These are phyloP conservation scores for Hemicrepidius hirtus DNA, from an alignment of 2,888 invertebrate genomes.

Conservation along the genomic window DNA sequence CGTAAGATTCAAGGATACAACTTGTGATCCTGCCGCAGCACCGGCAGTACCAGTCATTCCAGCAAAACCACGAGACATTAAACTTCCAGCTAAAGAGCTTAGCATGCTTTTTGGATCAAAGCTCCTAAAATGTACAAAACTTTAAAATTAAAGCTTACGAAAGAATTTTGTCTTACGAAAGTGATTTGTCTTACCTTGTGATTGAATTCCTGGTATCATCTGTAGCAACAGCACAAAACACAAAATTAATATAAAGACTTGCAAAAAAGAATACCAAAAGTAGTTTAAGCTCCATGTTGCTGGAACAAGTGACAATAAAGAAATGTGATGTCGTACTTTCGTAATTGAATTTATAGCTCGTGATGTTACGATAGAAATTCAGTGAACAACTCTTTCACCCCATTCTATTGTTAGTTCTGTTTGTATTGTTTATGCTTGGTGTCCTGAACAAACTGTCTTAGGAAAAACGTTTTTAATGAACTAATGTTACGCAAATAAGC, in stretches of 20 bases:
- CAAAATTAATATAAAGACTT: conserved; percentile 6
- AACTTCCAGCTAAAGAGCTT: conserved; percentile 65
- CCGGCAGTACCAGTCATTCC: conserved; percentile 56
- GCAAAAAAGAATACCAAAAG: conserved; percentile 19
- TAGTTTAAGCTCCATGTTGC: conserved; percentile 31
- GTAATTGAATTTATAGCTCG: conserved; percentile 44
- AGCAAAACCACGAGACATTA: conserved; percentile 67
- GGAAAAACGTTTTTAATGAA: conserved; percentile 45
- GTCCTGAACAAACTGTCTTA: conserved; percentile 55
- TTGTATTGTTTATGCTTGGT: conserved; percentile 58
- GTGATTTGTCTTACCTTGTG: conserved; percentile 22
- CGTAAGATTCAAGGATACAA: conserved; percentile 87
- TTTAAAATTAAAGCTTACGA: too few relatives aligned
- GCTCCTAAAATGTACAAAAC: conserved; percentile 58
- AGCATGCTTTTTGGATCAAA: conserved; percentile 67
- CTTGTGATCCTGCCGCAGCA: conserved; percentile 68
- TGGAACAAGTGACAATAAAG: conserved; percentile 1
- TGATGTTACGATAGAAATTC: conserved; percentile 45
- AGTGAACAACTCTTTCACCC: conserved; percentile 33
- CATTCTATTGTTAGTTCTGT: conserved; percentile 44
- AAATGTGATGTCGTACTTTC: conserved; percentile 29
- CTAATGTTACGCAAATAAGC: conserved; percentile 36
- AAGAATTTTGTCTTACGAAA: too few relatives aligned
- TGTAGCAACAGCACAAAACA: conserved; percentile 34
- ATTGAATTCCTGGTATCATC: conserved; percentile 32